Conservation (phyloP, 2,113 vertebrate species). For the Siniperca chuatsi region DNA sequence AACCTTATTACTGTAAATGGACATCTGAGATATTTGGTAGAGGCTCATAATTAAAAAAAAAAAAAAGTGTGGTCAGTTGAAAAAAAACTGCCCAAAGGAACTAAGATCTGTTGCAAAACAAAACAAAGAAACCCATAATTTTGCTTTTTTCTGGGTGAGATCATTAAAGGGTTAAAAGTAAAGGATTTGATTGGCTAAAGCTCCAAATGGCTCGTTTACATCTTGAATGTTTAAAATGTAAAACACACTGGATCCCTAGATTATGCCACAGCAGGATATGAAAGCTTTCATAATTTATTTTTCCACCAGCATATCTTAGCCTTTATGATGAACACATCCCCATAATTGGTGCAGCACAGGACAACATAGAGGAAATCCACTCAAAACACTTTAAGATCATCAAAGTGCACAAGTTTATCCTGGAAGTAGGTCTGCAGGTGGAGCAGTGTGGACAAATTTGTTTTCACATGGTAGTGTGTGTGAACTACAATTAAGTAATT, state of each 20-base stretch:
- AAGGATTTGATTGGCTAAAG: not conserved
- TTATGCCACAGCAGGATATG: not conserved
- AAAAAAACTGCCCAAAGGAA: not conserved
- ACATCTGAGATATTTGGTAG: not conserved
- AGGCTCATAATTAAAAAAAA: not conserved
- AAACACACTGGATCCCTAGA: not conserved
- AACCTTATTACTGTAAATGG: not conserved
- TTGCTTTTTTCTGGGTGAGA: not conserved
- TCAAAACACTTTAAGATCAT: slow-evolving; percentile 1
- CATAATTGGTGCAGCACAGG: not conserved
- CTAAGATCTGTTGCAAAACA: too few species aligned
- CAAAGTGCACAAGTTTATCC: not conserved
- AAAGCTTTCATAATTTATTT: not conserved
- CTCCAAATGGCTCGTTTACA: not conserved
- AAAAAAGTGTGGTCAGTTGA: not conserved
- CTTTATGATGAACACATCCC: not conserved
- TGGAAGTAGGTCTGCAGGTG: not conserved
- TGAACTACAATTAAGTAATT: slow-evolving; percentile 10
- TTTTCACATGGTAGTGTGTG: not conserved
- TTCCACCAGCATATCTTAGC: not conserved
- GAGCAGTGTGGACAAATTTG: not conserved
- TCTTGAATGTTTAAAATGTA: not conserved
- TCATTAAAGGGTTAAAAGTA: not conserved
- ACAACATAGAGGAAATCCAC: slow-evolving; percentile 14
- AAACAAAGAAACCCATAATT: too few species aligned